Conservation (phyloP, 1,140 invertebrate genomes). For the Epicauta chinensis region DNA sequence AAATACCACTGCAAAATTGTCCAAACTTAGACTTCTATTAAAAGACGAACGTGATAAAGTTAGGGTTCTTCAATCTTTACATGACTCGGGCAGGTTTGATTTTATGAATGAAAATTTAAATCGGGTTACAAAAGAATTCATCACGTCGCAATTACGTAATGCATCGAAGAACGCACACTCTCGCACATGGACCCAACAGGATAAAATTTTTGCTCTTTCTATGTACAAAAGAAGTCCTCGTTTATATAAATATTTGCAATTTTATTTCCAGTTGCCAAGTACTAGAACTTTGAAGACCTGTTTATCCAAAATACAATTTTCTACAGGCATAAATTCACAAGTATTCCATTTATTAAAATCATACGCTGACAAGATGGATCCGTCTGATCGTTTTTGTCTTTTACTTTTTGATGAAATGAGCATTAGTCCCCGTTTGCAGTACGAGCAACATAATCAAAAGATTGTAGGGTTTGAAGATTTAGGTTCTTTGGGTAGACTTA, state of each 20-base stretch:
- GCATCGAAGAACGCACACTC: too few species aligned
- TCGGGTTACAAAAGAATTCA: not conserved
- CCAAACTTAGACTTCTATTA: too few species aligned
- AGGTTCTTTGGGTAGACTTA: slow-evolving; percentile 33
- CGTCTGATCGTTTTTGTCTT: slow-evolving; percentile 7
- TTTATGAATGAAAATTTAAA: slow-evolving; percentile 3
- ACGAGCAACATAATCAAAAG: slow-evolving; percentile 28
- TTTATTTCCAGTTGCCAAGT: not conserved
- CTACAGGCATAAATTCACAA: too few species aligned
- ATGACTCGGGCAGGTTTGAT: too few species aligned
- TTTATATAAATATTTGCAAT: slow-evolving; percentile 6
- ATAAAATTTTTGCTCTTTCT: slow-evolving; percentile 6
- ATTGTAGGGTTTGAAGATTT: slow-evolving; percentile 35
- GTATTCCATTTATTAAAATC: too few species aligned
- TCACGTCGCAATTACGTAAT: too few species aligned
- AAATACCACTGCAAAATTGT: too few species aligned
- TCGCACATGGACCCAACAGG: too few species aligned
- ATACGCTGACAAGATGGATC: slow-evolving; percentile 2
- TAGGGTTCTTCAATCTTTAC: too few species aligned
- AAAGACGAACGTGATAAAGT: too few species aligned
- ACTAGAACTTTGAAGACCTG: not conserved
- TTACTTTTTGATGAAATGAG: slow-evolving; percentile 22
- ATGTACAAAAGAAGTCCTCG: too few species aligned
- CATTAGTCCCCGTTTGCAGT: slow-evolving; percentile 1
- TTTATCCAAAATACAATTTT: not conserved